Base-by-base conservation (phyloP, 2,888 invertebrate genomes). In the Drosophila austrosaltans region DNA sequence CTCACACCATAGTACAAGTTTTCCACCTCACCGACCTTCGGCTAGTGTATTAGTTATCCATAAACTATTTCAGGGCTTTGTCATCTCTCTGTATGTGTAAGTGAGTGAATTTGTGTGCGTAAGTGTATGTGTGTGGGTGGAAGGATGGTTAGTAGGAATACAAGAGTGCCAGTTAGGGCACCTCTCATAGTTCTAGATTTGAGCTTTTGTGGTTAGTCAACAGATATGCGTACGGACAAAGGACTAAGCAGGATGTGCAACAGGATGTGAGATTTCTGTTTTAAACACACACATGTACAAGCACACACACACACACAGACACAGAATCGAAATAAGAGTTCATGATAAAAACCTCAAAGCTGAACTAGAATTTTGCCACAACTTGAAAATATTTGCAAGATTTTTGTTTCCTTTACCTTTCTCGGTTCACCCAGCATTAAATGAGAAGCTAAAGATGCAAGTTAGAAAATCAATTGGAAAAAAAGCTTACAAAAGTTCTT, bases 181-280 rank as follows among this genome's bases (percentile, higher is more conserved):
- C 22, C 48, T 48, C 22, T 22, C 48, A 48, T 22, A 48, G 48
- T 48, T 48, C 48, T 48, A 48, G 25, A 84, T 81, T 82, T 81
- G 81, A 72, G 69, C 71, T 79, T 69, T 69, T 84, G 75, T 68
- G 85, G 82, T 75, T 82, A 75, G 82, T 84, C 78, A 48, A 48
- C 48, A 79, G 82, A 76, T 66, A 77, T 72, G 76, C 79, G 76
- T 76, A 66, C 54, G 72, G 77, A 48, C 25, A 48, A 48, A 48
- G 25, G 8, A 48, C 22, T 10, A 48, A 54, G 54, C 54, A 54
- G 54, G 30, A 54, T 32, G 28, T 30, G 30, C 28, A 30, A 28
- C 28, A 28, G 16, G n/a, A 54, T 54, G 16, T 16, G 16, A 10
- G 54, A 54, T 30, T 48, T 48, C 48, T 10, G 48, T 48, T 25